Evolutionary conservation across 2,797 vertebrate species (phyloP).

Genomic region (Alfaro cultratus): DNA sequence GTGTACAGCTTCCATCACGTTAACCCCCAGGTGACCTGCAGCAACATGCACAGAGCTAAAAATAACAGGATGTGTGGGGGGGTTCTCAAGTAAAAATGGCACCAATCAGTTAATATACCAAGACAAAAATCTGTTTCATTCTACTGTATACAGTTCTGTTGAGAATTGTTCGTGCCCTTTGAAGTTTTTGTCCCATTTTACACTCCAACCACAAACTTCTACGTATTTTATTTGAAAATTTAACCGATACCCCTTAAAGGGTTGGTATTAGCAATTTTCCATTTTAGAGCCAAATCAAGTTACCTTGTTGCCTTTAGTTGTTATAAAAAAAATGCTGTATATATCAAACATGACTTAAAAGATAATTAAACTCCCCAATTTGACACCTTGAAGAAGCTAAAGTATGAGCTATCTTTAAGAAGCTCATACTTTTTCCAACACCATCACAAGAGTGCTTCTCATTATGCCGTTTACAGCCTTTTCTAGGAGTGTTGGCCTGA

Average conservation of each 20-base stretch:
- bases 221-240: not conserved
- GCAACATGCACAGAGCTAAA: constrained; percentile 5
- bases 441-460: no score
- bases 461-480: no score
- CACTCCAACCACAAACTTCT: not conserved
- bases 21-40: constrained; percentile 81
- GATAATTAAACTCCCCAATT: no score
- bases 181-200: not conserved
- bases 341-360: no score
- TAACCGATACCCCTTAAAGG: not conserved
- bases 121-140: not conserved
- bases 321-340: no score
- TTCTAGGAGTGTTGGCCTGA: no score
- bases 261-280: no score
- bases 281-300: no score
- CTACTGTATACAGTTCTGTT: not conserved
- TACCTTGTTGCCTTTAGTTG: no score
- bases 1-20: constrained; percentile 70
- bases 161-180: not conserved
- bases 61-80: not conserved
- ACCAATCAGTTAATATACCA: not conserved
- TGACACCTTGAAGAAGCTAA: no score
- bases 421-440: no score
- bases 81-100: not conserved
- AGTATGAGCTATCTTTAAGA: no score